Evolutionary conservation across 1,140 invertebrate genomes (phyloP).

Genomic region (Lutraria rhynchaena): DNA sequence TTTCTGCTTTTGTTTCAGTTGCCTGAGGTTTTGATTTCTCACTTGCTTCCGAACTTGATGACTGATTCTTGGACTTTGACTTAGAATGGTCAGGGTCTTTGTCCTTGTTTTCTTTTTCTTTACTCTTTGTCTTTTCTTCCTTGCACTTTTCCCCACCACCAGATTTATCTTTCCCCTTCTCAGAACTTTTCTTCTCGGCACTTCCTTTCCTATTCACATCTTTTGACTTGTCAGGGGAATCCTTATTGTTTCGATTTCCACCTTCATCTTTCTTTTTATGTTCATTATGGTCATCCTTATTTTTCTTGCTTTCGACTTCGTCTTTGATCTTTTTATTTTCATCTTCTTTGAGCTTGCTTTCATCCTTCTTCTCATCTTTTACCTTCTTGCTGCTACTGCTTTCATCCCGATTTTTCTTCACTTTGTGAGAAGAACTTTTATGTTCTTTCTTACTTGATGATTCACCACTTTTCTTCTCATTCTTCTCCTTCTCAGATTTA

Average conservation of each 20-base stretch:
- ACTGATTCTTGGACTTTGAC: conserved; percentile 48
- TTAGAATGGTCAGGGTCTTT: conserved; percentile 53
- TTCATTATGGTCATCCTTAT: conserved; percentile 61
- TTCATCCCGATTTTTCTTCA: conserved; percentile 70
- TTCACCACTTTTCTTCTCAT: conserved; percentile 57
- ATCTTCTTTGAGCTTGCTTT: neutral
- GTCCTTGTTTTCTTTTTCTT: conserved; percentile 61
- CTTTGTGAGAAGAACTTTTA: conserved; percentile 57
- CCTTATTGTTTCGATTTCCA: conserved; percentile 63
- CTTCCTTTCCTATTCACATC: conserved; percentile 53
- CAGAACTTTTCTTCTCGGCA: conserved; percentile 53
- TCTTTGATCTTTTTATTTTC: conserved; percentile 52
- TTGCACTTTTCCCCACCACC: conserved; percentile 48
- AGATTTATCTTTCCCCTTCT: conserved; percentile 59
- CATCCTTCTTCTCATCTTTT: conserved; percentile 66
- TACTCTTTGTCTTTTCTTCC: conserved; percentile 58
- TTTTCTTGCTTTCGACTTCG: conserved; percentile 51
- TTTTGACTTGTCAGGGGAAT: conserved; percentile 64
- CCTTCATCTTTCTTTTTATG: conserved; percentile 61
- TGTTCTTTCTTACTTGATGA: conserved; percentile 60
- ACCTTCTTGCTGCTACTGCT: conserved; percentile 23
- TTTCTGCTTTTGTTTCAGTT: conserved; percentile 75
- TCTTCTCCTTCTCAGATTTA: conserved; percentile 60
- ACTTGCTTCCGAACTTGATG: neutral
- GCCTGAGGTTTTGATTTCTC: conserved; percentile 58